These are phyloP conservation scores for Neosalanx taihuensis DNA, from an alignment of 2,797 vertebrate species.

Conservation along the genomic window DNA sequence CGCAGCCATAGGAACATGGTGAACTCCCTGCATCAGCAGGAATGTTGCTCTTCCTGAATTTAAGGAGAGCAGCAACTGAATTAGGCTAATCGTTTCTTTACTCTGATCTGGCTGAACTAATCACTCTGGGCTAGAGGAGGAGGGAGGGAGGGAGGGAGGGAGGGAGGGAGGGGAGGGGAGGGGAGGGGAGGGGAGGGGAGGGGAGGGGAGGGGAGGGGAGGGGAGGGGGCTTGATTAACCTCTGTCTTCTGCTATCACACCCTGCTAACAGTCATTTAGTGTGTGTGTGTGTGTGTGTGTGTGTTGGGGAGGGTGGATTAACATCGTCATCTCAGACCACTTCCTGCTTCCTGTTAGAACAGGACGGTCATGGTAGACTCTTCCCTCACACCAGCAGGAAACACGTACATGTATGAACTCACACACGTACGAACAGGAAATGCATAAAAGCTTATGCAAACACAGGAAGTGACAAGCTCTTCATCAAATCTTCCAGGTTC, in stretches of 20 bases:
- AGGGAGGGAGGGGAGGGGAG: no score
- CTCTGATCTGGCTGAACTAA: conserved; percentile 5
- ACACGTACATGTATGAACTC: conserved; percentile 6
- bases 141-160: no score
- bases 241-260: background rate
- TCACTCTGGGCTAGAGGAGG: conserved; percentile 11
- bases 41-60: conserved; percentile 7
- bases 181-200: no score
- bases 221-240: background rate
- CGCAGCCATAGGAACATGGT: no score
- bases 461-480: conserved; percentile 49
- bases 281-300: background rate
- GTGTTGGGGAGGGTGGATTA: background rate
- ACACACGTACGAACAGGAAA: background rate
- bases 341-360: conserved; percentile 36
- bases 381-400: background rate
- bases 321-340: conserved; percentile 15
- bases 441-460: conserved; percentile 11
- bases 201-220: conserved; percentile 8
- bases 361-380: conserved; percentile 20
- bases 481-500: no score
- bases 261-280: background rate
- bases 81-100: conserved; percentile 12
- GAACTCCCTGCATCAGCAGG: no score
- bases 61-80: conserved; percentile 13